These are phyloP conservation scores for Ophioninae sp. DNA, from an alignment of 2,888 invertebrate genomes.

Conservation along the genomic window DNA sequence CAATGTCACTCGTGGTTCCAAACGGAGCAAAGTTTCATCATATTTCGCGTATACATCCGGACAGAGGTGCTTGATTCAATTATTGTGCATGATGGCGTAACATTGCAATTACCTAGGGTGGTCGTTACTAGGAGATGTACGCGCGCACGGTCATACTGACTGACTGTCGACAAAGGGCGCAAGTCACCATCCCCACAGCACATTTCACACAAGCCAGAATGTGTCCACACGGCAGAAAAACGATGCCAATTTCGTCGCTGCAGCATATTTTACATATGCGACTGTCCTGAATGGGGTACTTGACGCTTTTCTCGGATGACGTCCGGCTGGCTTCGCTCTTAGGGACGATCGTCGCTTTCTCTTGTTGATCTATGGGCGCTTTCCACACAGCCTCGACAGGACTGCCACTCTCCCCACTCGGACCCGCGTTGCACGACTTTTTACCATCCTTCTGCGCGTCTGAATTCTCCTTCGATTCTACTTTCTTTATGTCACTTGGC, in stretches of 20 bases:
- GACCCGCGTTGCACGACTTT: slow-evolving; percentile 60
- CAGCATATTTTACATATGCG: slow-evolving; percentile 96
- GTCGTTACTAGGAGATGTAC: slow-evolving; percentile 81
- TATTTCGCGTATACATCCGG: no score
- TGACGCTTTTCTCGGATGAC: slow-evolving; percentile 29
- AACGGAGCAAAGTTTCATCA: no score
- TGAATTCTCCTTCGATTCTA: slow-evolving; percentile 65
- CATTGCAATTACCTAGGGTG: slow-evolving; percentile 48
- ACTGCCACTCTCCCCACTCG: slow-evolving; percentile 58
- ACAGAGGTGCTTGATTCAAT: no score
- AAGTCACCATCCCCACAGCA: slow-evolving; percentile 91
- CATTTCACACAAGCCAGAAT: slow-evolving; percentile 96
- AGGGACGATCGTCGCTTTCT: background rate
- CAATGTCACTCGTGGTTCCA: no score
- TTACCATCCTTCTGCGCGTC: slow-evolving; percentile 53
- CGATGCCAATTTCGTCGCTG: slow-evolving; percentile 92
- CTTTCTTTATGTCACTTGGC: slow-evolving; percentile 76
- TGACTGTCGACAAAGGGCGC: slow-evolving; percentile 92
- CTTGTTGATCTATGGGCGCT: slow-evolving; percentile 25
- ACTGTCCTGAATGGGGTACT: slow-evolving; percentile 78
- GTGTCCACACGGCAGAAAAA: slow-evolving; percentile 97
- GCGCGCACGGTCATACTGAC: slow-evolving; percentile 87
- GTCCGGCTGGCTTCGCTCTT: background rate
- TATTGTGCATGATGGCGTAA: no score
- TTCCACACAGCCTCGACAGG: slow-evolving; percentile 41